phyloP scores from a whole-genome alignment of 2,113 vertebrate species.

The Ophiodon elongatus region DNA sequence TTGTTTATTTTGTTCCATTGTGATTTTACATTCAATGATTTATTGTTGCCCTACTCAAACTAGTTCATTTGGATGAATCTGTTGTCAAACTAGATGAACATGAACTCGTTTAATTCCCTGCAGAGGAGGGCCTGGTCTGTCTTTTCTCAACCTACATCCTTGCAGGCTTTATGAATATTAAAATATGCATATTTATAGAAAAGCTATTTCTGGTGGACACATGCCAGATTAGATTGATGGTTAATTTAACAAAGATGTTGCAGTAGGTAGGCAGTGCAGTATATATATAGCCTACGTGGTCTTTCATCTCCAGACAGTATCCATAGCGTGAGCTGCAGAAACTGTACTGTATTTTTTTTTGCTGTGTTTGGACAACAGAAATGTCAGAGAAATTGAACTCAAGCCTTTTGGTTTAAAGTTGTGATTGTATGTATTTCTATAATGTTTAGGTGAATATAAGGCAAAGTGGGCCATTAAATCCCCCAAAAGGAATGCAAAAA shows the following conservation, averaged over 20 bases:
- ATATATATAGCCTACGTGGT: background rate
- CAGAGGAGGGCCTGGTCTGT: slow-evolving; percentile 30
- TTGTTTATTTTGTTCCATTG: background rate
- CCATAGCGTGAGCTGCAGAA: background rate
- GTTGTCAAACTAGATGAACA: background rate
- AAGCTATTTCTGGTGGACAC: slow-evolving; percentile 1
- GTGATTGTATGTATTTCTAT: background rate
- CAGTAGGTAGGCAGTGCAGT: background rate
- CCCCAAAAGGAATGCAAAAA: background rate
- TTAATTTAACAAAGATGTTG: background rate
- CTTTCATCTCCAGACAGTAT: slow-evolving; percentile 14
- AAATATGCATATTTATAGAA: slow-evolving; percentile 13
- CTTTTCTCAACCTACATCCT: background rate
- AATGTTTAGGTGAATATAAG: background rate
- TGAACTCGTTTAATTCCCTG: background rate
- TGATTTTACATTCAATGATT: background rate
- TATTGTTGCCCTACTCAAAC: background rate
- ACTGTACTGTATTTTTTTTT: background rate
- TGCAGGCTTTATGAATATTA: slow-evolving; percentile 21
- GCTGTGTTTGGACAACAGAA: background rate
- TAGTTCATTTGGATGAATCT: background rate
- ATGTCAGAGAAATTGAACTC: background rate
- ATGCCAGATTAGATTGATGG: background rate
- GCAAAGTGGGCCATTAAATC: background rate
- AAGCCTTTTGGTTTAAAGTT: background rate